phyloP scores from a whole-genome alignment of 1,140 invertebrate species.

The Melitaea cinxia region DNA sequence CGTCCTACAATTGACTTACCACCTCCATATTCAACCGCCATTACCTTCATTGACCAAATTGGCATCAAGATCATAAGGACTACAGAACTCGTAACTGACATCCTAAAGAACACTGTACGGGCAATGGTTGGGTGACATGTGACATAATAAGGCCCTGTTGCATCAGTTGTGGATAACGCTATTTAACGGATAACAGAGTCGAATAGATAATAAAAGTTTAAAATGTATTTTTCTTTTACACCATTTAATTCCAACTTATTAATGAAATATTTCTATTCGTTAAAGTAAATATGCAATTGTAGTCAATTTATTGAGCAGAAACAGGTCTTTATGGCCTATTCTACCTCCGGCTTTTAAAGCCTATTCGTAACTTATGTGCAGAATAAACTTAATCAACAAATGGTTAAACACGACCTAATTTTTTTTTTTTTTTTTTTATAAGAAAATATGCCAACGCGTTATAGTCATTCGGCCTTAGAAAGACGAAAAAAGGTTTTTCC shows the following conservation, averaged over 20 bases:
- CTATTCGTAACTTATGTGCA: constrained; percentile 11
- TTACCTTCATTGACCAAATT: constrained; percentile 78
- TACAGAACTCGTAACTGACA: constrained; percentile 75
- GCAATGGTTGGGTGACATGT: constrained; percentile 65
- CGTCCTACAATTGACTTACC: constrained; percentile 53
- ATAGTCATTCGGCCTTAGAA: background rate
- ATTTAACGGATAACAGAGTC: too few relatives aligned
- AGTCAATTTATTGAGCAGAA: too few relatives aligned
- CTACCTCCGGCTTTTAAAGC: too few relatives aligned
- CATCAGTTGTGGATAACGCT: too few relatives aligned
- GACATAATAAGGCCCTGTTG: background rate
- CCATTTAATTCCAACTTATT: too few relatives aligned
- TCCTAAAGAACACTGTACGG: constrained; percentile 75
- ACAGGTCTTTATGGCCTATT: too few relatives aligned
- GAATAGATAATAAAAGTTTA: too few relatives aligned
- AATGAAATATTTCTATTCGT: too few relatives aligned
- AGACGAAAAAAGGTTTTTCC: too few relatives aligned
- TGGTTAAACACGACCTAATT: background rate
- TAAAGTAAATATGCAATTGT: too few relatives aligned
- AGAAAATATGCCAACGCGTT: background rate
- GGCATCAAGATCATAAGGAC: constrained; percentile 79
- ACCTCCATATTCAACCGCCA: constrained; percentile 65
- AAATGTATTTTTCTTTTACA: too few relatives aligned
- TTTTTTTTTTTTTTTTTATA: background rate
- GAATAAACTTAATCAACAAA: background rate